Evolutionary conservation across 2,888 invertebrate species (phyloP).

Genomic region (Tachina fera): DNA sequence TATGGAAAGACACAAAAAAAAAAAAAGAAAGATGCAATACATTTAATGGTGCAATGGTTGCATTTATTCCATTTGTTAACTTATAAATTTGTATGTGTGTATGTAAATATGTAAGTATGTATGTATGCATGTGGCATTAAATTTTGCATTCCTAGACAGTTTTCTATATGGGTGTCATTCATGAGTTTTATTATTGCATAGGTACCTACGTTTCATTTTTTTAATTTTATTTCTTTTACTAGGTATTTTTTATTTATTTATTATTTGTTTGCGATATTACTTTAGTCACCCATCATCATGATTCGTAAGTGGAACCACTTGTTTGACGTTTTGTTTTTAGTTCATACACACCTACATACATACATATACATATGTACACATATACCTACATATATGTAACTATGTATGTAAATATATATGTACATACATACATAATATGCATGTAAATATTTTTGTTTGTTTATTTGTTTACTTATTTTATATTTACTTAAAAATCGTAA

Average conservation of each 20-base stretch:
- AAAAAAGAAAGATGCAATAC: not conserved
- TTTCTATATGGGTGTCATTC: not conserved
- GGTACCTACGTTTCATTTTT: slow-evolving; percentile 1
- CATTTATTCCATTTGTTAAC: slow-evolving; percentile 14
- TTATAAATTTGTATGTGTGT: slow-evolving; percentile 6
- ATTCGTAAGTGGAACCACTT: slow-evolving; percentile 55
- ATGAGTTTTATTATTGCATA: slow-evolving; percentile 1
- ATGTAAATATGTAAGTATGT: not conserved
- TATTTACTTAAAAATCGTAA: slow-evolving; percentile 19
- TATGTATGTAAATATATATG: too few species aligned
- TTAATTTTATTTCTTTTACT: slow-evolving; percentile 2
- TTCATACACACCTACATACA: too few species aligned
- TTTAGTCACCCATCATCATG: slow-evolving; percentile 36
- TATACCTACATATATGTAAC: too few species aligned
- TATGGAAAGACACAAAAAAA: slow-evolving; percentile 6
- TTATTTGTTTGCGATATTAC: slow-evolving; percentile 22
- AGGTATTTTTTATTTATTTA: slow-evolving; percentile 11
- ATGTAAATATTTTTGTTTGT: too few species aligned
- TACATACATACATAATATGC: too few species aligned
- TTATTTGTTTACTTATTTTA: slow-evolving; percentile 20
- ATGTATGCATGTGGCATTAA: not conserved
- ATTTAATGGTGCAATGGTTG: slow-evolving; percentile 61
- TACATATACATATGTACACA: too few species aligned
- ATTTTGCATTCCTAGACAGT: not conserved
- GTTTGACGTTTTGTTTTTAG: slow-evolving; percentile 33